Evolutionary conservation across 2,113 vertebrate species (phyloP), one percentile per base, ranked within the genome.

Genomic region (Capreolus pygargus): DNA sequence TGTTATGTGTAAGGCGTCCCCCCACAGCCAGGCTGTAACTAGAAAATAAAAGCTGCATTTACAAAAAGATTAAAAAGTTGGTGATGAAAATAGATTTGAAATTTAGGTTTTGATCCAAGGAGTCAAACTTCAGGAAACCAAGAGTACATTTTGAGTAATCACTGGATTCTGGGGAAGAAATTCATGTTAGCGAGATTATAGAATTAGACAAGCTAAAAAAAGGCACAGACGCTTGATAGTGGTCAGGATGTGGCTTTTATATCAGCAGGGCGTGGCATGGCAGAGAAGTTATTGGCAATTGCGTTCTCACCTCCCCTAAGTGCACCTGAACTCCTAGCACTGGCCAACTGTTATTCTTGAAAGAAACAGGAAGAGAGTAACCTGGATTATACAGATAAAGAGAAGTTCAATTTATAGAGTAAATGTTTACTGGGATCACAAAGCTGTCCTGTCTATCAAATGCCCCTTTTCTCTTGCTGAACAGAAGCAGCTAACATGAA

Each of bases 51-150:
- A 70, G 28, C 54, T 61, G 43, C 36, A 13, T 81, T 81, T 81
- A n/a, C 1, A 39, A 79, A 36, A 92, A 89, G 74, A 79, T 33
- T 45, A 70, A 84, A 45, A 79, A 84, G 21, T 15, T 30, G 19
- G 25, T 84, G 55, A 45, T 92, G 96, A 86, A 52, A 27, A 85
- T 54, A 88, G 58, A 81, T 81, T 74, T 61, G 78, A 85, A 47
- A 74, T 88, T 85, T 92, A 91, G 55, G n/a, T 95, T 93, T 92
- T 97, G 58, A 92, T 92, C 17, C 55, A 55, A 74, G 28, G 54
- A 89, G 94, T 94, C 47, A 89, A 91, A 84, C 78, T 93, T 89
- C 55, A 92, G 60, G 52, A 96, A 95, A 90, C 33, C 33, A 54
- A 94, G 61, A n/a, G 93, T 36, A 83, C 43, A 43, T 78, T 54